Conservation (phyloP, 2,888 invertebrate species). For the Beris morrisii region DNA sequence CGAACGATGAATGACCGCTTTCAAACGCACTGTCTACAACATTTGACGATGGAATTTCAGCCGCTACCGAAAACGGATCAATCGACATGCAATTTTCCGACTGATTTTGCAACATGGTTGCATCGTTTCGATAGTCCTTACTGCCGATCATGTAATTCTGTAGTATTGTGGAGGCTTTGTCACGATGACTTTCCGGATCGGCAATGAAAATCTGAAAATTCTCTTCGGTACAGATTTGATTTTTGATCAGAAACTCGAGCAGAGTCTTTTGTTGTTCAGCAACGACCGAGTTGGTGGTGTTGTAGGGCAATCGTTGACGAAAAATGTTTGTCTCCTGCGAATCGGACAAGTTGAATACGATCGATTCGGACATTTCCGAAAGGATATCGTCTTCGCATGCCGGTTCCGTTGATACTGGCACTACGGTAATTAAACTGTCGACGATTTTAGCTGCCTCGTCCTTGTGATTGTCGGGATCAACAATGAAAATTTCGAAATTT, state of each 20-base stretch:
- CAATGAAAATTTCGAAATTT: conserved; percentile 53
- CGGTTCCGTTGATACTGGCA: conserved; percentile 28
- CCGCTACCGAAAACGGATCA: conserved; percentile 25
- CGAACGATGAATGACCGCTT: conserved; percentile 15
- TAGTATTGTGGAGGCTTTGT: conserved; percentile 49
- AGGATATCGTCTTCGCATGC: conserved; percentile 33
- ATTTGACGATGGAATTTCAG: conserved; percentile 15
- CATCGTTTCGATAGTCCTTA: conserved; percentile 5
- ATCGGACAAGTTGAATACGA: conserved; percentile 20
- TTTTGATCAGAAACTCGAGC: conserved; percentile 52
- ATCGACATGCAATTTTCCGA: conserved; percentile 18
- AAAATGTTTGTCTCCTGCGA: conserved; percentile 42
- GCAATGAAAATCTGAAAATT: conserved; percentile 53
- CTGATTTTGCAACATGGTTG: conserved; percentile 5
- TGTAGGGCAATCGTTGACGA: conserved; percentile 49
- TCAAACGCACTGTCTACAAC: conserved; percentile 18
- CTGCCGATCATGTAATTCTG: conserved; percentile 44
- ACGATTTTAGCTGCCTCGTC: conserved; percentile 51
- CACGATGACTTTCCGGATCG: conserved; percentile 52
- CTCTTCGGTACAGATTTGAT: conserved; percentile 53
- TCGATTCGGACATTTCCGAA: conserved; percentile 24
- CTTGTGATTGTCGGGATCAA: conserved; percentile 52
- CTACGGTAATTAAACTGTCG: conserved; percentile 47
- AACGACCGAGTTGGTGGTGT: conserved; percentile 48
- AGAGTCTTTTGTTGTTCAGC: conserved; percentile 51